Evolutionary conservation across 2,113 vertebrate species (phyloP), one percentile per base, ranked within the genome.

Genomic region (Saguinus midas): DNA sequence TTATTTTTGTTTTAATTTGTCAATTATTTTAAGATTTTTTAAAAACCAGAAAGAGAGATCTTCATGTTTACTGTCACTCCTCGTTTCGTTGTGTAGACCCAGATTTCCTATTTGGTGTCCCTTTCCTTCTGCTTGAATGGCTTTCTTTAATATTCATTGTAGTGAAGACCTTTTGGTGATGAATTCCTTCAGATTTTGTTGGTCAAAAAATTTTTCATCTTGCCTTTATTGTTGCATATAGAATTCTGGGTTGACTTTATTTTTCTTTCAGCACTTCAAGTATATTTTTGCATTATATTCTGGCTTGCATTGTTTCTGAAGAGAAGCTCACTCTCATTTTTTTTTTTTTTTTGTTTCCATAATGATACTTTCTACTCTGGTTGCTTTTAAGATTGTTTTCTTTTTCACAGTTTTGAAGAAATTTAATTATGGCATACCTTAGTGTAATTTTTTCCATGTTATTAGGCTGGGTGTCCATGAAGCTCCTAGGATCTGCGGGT

Each of bases 81-180:
- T 85, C 5, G 6, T 83, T 80, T 50, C 17, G 87, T 78, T 68
- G n/a, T 90, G 37, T 35, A 79, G 35, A 27, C 40, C 29, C 35
- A 52, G 29, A 27, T 91, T 87, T 94, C 20, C 25, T 18, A 87
- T 58, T 45, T 76, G 27, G 11, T 95, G 1, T 50, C 17, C 8
- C 32, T 87, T 95, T 75, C 57, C 25, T 88, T 81, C 48, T 48
- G 29, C 9, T 21, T 66, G 21, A 87, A 61, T 78, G 48, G 6
- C 37, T 79, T 83, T 73, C 48, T 89, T 96, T 73, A 88, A 82
- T 96, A 78, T 91, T 94, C 92, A 32, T 37, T 92, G 55, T 45
- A 89, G 29, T 52, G 16, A 18, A 37, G 73, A 11, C 87, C 45
- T 84, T 29, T 37, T 23, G 23, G 3, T 79, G 48, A 75, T 87